Percentiles rank a stretch among this genome's conserved stretches.
These are phyloP conservation scores for Synanceia verrucosa DNA, from an alignment of 2,797 vertebrate genomes.

Conservation along the genomic window DNA sequence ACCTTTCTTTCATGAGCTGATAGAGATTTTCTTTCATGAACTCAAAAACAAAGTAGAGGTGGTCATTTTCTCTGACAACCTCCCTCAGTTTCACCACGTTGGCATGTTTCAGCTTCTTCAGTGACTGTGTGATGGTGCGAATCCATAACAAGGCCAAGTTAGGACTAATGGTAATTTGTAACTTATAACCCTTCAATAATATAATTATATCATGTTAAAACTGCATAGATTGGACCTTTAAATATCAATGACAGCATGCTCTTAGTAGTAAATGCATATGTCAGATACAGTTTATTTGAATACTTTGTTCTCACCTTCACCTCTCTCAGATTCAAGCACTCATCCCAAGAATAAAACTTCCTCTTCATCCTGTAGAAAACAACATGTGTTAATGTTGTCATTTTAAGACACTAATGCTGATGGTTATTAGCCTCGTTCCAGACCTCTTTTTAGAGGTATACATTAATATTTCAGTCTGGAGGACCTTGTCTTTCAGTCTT, in stretches of 20 bases:
- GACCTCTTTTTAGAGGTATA: too few species aligned
- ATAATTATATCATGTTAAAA: not conserved
- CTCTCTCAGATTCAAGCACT: constrained; percentile 95
- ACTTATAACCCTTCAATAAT: not conserved
- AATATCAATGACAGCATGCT: not conserved
- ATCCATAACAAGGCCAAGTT: not conserved
- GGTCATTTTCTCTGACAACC: constrained; percentile 93
- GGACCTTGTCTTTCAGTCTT: too few species aligned
- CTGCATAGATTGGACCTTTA: not conserved
- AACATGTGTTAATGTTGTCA: not conserved
- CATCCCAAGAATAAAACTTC: constrained; percentile 97
- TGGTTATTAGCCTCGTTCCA: not conserved
- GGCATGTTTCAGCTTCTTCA: constrained; percentile 95
- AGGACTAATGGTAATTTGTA: not conserved
- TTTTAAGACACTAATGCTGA: not conserved
- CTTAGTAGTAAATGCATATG: too few species aligned
- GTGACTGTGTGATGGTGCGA: too few species aligned
- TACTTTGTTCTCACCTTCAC: constrained; percentile 94
- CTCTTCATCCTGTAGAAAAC: constrained; percentile 90
- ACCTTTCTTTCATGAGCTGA: constrained; percentile 96
- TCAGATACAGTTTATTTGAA: too few species aligned
- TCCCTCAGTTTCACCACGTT: constrained; percentile 95
- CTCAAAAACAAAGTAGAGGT: constrained; percentile 96
- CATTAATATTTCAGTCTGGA: too few species aligned
- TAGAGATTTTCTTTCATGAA: constrained; percentile 98